A percentile compares a stretch with the other conserved stretches of the same genome.
Conservation (phyloP, 1,140 invertebrate genomes). For the Lysiphlebus fabarum region DNA sequence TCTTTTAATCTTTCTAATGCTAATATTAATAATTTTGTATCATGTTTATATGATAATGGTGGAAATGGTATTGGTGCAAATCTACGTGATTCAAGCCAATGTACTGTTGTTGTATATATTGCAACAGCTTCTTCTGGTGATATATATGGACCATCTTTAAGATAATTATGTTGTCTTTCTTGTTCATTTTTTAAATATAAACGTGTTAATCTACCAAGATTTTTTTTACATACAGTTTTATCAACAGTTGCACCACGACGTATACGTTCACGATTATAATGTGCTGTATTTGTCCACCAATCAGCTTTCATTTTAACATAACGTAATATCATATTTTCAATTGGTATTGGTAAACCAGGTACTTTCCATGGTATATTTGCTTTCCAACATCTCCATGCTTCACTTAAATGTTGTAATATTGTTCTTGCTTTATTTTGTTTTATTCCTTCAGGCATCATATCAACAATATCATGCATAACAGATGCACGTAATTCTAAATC, state of each 20-base stretch:
- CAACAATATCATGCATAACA: slow-evolving; percentile 99
- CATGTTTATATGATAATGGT: slow-evolving; percentile 98
- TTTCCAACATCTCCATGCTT: slow-evolving; percentile 99
- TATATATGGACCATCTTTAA: slow-evolving; percentile 99
- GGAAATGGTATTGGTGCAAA: slow-evolving; percentile 99
- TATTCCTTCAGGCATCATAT: slow-evolving; percentile 99
- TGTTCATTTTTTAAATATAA: slow-evolving; percentile 98
- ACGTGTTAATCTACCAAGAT: slow-evolving; percentile 92
- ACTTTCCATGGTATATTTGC: slow-evolving; percentile 99
- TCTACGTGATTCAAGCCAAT: slow-evolving; percentile 96
- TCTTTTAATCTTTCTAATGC: slow-evolving; percentile 96
- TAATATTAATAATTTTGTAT: slow-evolving; percentile 96
- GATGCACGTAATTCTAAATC: slow-evolving; percentile 96
- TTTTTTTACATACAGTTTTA: slow-evolving; percentile 99
- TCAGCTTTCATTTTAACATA: slow-evolving; percentile 99
- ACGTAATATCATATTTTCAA: slow-evolving; percentile 99
- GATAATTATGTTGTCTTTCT: slow-evolving; percentile 97
- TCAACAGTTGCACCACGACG: slow-evolving; percentile 92
- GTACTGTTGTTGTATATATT: slow-evolving; percentile 98
- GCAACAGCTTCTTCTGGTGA: slow-evolving; percentile 99
- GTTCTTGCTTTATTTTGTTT: slow-evolving; percentile 99
- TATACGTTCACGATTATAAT: slow-evolving; percentile 98
- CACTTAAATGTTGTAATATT: slow-evolving; percentile 97
- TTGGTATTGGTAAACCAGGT: slow-evolving; percentile 95
- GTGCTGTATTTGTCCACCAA: slow-evolving; percentile 99